Base-by-base conservation (phyloP, 2,888 invertebrate genomes). In the Exephanes ischioxanthus region DNA sequence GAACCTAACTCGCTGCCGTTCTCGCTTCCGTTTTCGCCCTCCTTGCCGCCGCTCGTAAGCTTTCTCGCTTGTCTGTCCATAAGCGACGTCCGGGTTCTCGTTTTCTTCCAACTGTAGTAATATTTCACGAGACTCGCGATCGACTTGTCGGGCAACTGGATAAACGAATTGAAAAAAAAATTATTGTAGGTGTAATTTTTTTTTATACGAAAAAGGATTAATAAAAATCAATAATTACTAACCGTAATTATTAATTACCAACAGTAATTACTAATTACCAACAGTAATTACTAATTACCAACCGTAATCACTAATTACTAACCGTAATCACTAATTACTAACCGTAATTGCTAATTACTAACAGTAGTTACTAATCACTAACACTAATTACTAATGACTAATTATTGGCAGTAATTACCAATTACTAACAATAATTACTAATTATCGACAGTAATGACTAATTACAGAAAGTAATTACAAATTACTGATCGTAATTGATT, bases 61-160 rank as follows among this genome's bases (percentile, higher is more conserved):
- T 96, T 96, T 86, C 96, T 95, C 2, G 97, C 97, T 92, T 97
- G 97, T 88, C 96, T 95, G 94, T 99, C 99, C 98, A 99, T 99
- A 53, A 99, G 95, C 91, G 99, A 99, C 79, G 97, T 98, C 83
- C 98, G 96, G 91, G 98, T 97, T 90, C 98, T 95, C 30, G 98
- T 98, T 94, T 99, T 99, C 94, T 99, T 99, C 99, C 99, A 99
- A 91, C 98, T 98, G 94, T 99, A 99, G 94, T 99, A 99, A 94
- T 99, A 99, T 94, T 99, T 99, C 1, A 99, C 99, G 91, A 99
- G 95, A 90, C 98, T 98, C 68, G 99, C 98, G 93, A 99, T 99
- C 70, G 98, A 97, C 95, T 99, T 99, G 94, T 99, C 99, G 48
- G 99, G 99, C 91, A 99, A 95, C 99, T 99, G 94, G 33, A 94